Base-by-base conservation (phyloP, 2,888 invertebrate species). In the Apodemia mormo region DNA sequence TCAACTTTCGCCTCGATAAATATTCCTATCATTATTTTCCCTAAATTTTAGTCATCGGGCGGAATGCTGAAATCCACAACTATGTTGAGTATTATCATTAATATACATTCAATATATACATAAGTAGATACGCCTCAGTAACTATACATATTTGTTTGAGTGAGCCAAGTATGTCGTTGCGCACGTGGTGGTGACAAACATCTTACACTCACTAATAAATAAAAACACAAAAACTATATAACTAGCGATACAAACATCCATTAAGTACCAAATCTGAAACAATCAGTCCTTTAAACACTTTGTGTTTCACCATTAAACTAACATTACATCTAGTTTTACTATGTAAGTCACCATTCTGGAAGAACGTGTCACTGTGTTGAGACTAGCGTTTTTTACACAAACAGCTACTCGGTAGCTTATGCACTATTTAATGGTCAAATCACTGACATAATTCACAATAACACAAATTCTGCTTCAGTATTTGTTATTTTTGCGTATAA, bases 31-130 rank as follows among this genome's bases (percentile, higher is more conserved):
- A 87, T 84, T 86, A 65, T 79, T 89, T 88, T 82, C 90, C 90
- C 87, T 87, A 86, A 88, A 86, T 89, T 92, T 92, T 90, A 92
- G 92, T 93, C 93, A 88, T 92, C 92, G 92, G 92, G 93, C 92
- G 93, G 93, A 93, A 93, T 93, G 94, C 94, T 92, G 91, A 92
- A 90, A 92, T 92, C 93, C 93, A 93, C 93, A 93, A 93, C 92
- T 92, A 92, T 89, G 92, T 92, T 92, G 92, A 92, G 91, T 92
- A 91, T 92, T 90, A 87, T 86, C 84, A 89, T 86, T 77, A 81
- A 75, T 74, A 76, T 73, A 77, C 76, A 72, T 80, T 89, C 90
- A 89, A 92, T 92, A 93, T 90, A 92, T 92, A 92, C 90, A 92
- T 89, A 92, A 88, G 88, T 91, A 91, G 85, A 90, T 85, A 88